Evolutionary conservation across 2,888 invertebrate species (phyloP).

Genomic region (Acleris sparsana): DNA sequence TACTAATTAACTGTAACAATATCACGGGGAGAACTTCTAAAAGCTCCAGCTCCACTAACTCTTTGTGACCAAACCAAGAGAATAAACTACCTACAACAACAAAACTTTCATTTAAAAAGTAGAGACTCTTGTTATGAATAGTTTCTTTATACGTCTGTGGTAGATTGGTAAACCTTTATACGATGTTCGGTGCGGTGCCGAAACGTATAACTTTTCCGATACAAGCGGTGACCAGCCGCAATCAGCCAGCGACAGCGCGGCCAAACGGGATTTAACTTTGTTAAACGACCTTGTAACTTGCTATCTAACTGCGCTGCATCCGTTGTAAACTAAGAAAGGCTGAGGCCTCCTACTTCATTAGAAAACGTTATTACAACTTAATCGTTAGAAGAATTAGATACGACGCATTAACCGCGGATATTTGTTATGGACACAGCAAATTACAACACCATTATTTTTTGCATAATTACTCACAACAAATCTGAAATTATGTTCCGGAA

Average conservation of each 20-base stretch:
- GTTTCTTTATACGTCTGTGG: too few relatives aligned
- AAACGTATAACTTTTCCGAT: conserved; percentile 61
- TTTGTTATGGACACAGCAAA: conserved; percentile 3
- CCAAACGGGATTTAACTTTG: conserved; percentile 79
- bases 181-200: conserved; percentile 4
- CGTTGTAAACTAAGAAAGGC: conserved; percentile 54
- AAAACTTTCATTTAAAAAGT: too few relatives aligned
- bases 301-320: conserved; percentile 57
- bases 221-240: conserved; percentile 54
- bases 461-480: conserved; percentile 2
- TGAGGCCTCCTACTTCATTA: too few relatives aligned
- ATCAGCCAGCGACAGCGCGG: conserved; percentile 67
- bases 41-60: too few relatives aligned
- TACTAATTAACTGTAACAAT: too few relatives aligned
- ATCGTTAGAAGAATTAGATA: conserved; percentile 8
- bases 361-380: conserved; percentile 10
- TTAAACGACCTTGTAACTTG: conserved; percentile 78
- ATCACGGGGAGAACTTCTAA: too few relatives aligned
- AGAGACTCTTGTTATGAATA: too few relatives aligned
- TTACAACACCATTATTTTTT: conserved; percentile 6
- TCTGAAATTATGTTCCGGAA: neutral
- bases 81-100: too few relatives aligned
- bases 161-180: conserved; percentile 5
- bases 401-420: conserved; percentile 7
- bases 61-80: too few relatives aligned